These are phyloP conservation scores for Indicator maculatus DNA, from an alignment of 2,113 vertebrate species.

Conservation along the genomic window DNA sequence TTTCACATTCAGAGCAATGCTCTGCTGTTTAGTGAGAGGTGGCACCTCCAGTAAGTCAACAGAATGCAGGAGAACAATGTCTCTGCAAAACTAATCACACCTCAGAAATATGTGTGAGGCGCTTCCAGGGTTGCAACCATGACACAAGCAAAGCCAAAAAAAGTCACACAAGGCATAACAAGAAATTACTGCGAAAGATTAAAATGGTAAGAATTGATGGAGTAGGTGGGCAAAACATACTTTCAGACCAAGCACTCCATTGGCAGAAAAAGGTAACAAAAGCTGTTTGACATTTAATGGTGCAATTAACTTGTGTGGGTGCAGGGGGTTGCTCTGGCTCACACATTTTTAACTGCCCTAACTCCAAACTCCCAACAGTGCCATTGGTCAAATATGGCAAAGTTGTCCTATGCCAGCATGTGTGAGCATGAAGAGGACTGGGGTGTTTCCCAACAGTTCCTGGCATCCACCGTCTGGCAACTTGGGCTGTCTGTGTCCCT, in stretches of 20 bases:
- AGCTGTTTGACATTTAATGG: not conserved
- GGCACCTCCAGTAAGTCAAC: not conserved
- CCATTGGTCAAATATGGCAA: not conserved
- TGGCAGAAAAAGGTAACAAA: not conserved
- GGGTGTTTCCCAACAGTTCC: conserved; percentile 14
- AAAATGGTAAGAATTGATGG: not conserved
- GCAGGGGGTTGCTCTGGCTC: not conserved
- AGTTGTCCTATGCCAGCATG: not conserved
- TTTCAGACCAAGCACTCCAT: not conserved
- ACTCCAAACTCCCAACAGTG: not conserved
- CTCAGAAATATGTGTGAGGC: not conserved
- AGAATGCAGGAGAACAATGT: not conserved
- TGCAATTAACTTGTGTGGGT: not conserved
- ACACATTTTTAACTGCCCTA: not conserved
- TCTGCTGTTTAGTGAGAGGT: not conserved
- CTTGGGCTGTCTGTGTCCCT: not conserved
- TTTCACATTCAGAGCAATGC: not conserved
- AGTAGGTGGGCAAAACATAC: not conserved
- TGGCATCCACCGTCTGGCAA: conserved; percentile 25
- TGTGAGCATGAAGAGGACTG: not conserved
- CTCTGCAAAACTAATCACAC: not conserved
- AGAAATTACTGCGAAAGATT: not conserved
- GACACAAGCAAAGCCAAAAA: not conserved
- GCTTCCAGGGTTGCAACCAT: not conserved
- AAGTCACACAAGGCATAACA: not conserved